These are phyloP conservation scores for Heliconius himera DNA, from an alignment of 1,140 invertebrate species.

Conservation along the genomic window DNA sequence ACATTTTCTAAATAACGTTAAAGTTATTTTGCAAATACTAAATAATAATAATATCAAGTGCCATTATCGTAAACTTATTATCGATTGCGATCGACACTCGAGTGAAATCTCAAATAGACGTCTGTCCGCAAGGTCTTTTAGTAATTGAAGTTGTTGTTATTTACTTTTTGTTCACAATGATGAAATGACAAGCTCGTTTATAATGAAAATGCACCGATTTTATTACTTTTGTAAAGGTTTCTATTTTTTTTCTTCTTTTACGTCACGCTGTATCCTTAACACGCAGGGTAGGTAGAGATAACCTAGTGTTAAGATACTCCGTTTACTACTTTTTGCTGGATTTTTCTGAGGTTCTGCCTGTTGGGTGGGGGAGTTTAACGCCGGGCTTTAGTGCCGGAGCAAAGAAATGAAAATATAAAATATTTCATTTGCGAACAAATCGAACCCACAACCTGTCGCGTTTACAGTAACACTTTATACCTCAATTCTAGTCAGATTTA, in stretches of 20 bases:
- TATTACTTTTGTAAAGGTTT: neutral
- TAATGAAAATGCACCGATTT: neutral
- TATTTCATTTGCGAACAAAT: too few species aligned
- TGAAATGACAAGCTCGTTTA: neutral
- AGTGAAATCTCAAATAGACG: conserved; percentile 17
- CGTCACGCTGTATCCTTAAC: neutral
- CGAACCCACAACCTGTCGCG: too few species aligned
- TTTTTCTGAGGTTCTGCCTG: too few species aligned
- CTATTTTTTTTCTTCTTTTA: neutral
- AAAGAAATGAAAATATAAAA: too few species aligned
- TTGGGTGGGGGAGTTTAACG: too few species aligned
- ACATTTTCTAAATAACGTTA: neutral
- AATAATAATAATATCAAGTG: neutral
- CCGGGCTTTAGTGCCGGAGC: too few species aligned
- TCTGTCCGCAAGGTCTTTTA: conserved; percentile 16
- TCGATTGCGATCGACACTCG: neutral
- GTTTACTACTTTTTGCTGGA: too few species aligned
- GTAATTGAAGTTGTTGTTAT: conserved; percentile 5
- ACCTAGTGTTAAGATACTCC: too few species aligned
- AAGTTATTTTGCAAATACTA: neutral
- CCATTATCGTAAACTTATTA: neutral
- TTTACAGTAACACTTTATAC: too few species aligned
- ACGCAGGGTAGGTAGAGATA: too few species aligned
- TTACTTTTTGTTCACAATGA: neutral
- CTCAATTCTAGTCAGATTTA: too few species aligned